A percentile compares a stretch with the other conserved stretches of the same genome.
Conservation (phyloP, 2,888 invertebrate species). For the Drosophila recens region DNA sequence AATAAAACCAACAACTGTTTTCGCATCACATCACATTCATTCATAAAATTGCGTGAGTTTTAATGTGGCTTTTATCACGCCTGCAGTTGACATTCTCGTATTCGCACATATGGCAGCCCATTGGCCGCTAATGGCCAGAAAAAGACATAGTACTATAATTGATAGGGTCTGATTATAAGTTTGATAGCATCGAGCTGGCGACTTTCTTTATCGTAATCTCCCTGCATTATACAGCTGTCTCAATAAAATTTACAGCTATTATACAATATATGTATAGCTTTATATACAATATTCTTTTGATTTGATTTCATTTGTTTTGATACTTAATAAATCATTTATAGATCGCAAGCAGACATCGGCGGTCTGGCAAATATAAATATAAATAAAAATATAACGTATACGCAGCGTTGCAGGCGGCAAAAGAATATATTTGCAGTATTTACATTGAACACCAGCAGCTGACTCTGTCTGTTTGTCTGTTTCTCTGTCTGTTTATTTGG, state of each 20-base stretch:
- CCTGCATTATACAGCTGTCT: too few relatives aligned
- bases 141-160: constrained; percentile 42
- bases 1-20: constrained; percentile 27
- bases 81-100: constrained; percentile 31
- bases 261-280: not conserved
- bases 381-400: constrained; percentile 51
- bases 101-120: constrained; percentile 39
- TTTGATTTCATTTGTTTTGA: constrained; percentile 65
- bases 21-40: constrained; percentile 55
- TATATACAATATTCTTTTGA: constrained; percentile 2
- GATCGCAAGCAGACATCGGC: constrained; percentile 27
- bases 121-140: constrained; percentile 44
- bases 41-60: constrained; percentile 63
- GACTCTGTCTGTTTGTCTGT: constrained; percentile 36
- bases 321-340: constrained; percentile 73
- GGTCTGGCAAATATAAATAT: constrained; percentile 41
- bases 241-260: constrained; percentile 28
- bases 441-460: constrained; percentile 33
- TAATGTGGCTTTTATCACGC: constrained; percentile 60
- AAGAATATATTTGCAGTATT: constrained; percentile 37
- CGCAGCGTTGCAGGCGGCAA: constrained; percentile 45
- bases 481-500: constrained; percentile 65
- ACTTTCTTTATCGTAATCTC: constrained; percentile 33
- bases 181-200: constrained; percentile 27
- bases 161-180: constrained; percentile 36